phyloP scores from a whole-genome alignment of 2,113 vertebrate genomes.

The Aptenodytes forsteri region DNA sequence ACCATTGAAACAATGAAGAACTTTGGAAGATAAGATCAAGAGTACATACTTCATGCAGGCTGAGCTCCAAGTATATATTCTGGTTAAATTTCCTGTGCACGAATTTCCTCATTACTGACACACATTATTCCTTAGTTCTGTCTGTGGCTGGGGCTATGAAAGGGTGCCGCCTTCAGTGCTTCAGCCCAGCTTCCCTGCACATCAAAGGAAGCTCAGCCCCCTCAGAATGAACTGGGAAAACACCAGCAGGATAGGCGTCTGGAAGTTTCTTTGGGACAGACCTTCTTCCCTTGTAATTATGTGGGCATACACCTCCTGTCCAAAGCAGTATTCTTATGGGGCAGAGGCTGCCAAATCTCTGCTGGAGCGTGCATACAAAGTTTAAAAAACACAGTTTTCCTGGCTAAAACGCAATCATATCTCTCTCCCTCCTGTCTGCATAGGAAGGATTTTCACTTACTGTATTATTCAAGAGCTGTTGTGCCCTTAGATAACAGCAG shows the following conservation, averaged over 20 bases:
- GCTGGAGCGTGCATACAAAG: not conserved
- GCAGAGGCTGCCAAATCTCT: not conserved
- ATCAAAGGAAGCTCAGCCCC: not conserved
- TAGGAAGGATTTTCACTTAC: conserved; percentile 14
- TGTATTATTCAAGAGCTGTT: not conserved
- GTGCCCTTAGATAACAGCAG: not conserved
- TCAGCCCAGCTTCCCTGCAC: not conserved
- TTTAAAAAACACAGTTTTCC: not conserved
- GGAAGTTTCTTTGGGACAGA: not conserved
- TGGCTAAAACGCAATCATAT: not conserved
- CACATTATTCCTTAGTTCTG: not conserved
- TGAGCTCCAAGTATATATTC: not conserved
- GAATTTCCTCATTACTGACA: not conserved
- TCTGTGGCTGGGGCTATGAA: not conserved
- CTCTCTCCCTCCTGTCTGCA: not conserved
- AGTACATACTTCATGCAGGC: not conserved
- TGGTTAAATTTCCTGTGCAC: not conserved
- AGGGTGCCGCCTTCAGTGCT: not conserved
- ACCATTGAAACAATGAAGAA: not conserved
- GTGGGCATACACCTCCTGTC: not conserved
- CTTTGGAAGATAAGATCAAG: conserved; percentile 43
- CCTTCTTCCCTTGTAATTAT: not conserved
- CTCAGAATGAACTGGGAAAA: not conserved
- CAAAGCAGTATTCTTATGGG: not conserved
- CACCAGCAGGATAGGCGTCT: not conserved